These are phyloP conservation scores for Salticus scenicus DNA, from an alignment of 2,888 invertebrate genomes.

Conservation along the genomic window DNA sequence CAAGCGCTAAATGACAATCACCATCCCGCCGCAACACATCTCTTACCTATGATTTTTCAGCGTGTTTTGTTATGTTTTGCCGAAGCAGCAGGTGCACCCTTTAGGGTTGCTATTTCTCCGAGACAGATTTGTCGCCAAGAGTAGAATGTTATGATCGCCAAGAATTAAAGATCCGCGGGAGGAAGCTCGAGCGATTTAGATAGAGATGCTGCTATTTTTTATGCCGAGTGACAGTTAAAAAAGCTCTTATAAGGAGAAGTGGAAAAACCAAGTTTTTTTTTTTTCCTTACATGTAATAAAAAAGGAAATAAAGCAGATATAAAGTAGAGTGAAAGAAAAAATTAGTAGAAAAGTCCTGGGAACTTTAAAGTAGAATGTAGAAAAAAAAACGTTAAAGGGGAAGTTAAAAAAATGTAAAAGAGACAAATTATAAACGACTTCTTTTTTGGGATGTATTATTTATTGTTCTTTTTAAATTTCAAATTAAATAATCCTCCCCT, in stretches of 20 bases:
- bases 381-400: too few relatives aligned
- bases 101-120: slow-evolving; percentile 20
- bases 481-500: too few relatives aligned
- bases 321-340: too few relatives aligned
- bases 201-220: background rate
- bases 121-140: slow-evolving; percentile 31
- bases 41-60: background rate
- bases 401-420: too few relatives aligned
- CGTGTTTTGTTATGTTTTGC: slow-evolving; percentile 40
- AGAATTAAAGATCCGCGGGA: background rate
- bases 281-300: too few relatives aligned
- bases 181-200: background rate
- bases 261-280: too few relatives aligned
- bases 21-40: background rate
- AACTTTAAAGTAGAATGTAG: too few relatives aligned
- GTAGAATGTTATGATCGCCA: background rate
- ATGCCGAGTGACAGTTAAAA: background rate
- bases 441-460: too few relatives aligned
- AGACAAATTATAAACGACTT: too few relatives aligned
- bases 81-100: slow-evolving; percentile 28
- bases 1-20: background rate
- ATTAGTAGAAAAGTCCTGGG: too few relatives aligned
- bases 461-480: too few relatives aligned
- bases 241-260: background rate
- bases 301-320: too few relatives aligned